phyloP scores from a whole-genome alignment of 2,113 vertebrate species.

The Brachypodius melanocephalos region DNA sequence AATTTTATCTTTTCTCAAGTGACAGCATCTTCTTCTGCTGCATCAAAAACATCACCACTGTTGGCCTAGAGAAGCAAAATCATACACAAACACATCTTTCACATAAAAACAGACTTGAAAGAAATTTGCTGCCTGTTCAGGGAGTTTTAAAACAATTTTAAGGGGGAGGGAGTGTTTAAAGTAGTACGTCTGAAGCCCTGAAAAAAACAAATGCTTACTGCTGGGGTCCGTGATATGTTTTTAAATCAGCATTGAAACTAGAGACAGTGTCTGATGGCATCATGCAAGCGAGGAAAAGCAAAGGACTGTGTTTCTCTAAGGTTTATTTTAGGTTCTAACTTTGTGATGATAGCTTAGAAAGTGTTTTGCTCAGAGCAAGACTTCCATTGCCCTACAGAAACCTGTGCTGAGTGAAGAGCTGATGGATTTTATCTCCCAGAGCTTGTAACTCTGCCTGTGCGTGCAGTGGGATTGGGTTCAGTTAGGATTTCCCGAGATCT shows the following conservation, averaged over 20 bases:
- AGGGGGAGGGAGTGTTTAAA: neutral
- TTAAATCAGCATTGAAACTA: neutral
- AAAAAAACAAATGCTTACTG: neutral
- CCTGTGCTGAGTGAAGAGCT: neutral
- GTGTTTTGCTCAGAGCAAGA: neutral
- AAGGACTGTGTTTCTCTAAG: neutral
- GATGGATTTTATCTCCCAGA: neutral
- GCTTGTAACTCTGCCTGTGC: neutral
- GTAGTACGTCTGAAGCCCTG: neutral
- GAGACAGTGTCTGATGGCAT: neutral
- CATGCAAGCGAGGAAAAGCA: accelerated
- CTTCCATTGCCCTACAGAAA: neutral
- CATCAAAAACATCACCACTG: conserved; percentile 28
- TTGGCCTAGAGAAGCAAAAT: conserved; percentile 36
- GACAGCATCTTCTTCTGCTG: conserved; percentile 28
- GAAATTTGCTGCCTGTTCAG: conserved; percentile 1
- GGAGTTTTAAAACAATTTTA: neutral
- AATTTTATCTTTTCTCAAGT: conserved; percentile 49
- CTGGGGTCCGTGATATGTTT: neutral
- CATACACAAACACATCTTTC: conserved; percentile 26
- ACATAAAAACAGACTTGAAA: conserved; percentile 16
- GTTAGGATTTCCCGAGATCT: neutral
- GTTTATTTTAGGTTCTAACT: neutral
- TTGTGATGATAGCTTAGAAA: neutral
- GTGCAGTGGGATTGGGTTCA: neutral